Conservation (phyloP, 1,140 invertebrate species). For the Rhyacophila brunnea region DNA sequence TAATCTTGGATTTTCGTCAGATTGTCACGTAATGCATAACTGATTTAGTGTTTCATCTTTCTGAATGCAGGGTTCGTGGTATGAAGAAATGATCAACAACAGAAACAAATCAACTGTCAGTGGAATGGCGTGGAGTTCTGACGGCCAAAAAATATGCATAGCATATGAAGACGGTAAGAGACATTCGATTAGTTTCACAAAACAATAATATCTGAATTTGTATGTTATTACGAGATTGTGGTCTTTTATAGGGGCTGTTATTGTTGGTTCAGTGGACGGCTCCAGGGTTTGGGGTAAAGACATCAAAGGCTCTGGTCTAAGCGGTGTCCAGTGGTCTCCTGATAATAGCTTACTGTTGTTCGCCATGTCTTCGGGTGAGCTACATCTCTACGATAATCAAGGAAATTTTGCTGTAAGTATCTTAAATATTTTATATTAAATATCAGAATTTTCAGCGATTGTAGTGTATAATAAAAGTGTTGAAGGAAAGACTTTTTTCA, state of each 20-base stretch:
- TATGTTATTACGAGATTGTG: too few relatives aligned
- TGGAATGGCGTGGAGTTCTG: slow-evolving; percentile 94
- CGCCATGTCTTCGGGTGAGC: slow-evolving; percentile 85
- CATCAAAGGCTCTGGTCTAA: slow-evolving; percentile 75
- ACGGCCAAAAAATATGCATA: slow-evolving; percentile 97
- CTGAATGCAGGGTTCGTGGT: slow-evolving; percentile 79
- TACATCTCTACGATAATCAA: slow-evolving; percentile 93
- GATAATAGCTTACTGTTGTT: slow-evolving; percentile 89
- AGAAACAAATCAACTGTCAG: slow-evolving; percentile 94
- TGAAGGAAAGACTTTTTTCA: too few relatives aligned
- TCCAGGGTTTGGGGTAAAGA: slow-evolving; percentile 98
- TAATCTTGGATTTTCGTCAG: too few relatives aligned
- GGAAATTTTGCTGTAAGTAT: slow-evolving; percentile 67
- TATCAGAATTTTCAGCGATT: too few relatives aligned
- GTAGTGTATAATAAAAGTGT: too few relatives aligned
- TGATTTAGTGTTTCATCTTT: too few relatives aligned
- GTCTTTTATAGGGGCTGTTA: slow-evolving; percentile 56
- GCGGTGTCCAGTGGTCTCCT: slow-evolving; percentile 91
- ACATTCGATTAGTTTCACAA: too few relatives aligned
- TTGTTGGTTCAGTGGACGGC: slow-evolving; percentile 90
- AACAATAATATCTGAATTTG: too few relatives aligned
- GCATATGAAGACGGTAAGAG: slow-evolving; percentile 95
- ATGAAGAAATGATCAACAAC: slow-evolving; percentile 99
- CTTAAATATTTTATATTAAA: background rate
- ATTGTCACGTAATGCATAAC: too few relatives aligned